Percentiles rank a stretch among this genome's conserved stretches.
phyloP scores from a whole-genome alignment of 2,888 invertebrate species.

The Andrena dorsata region DNA sequence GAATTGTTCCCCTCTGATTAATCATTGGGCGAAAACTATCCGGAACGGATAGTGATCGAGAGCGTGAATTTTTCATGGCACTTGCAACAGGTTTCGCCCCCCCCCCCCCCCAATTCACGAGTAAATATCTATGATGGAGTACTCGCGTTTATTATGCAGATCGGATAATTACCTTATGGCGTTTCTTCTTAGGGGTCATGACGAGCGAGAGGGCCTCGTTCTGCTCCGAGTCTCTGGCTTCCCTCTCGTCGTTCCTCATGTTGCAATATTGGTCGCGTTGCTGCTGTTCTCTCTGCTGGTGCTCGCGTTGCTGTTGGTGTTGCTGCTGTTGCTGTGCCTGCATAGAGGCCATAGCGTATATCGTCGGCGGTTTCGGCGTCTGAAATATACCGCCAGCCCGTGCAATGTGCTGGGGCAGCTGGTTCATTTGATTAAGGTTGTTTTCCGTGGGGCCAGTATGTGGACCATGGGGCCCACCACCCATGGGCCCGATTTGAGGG shows the following conservation, averaged over 20 bases:
- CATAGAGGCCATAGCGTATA: slow-evolving; percentile 85
- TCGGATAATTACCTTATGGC: slow-evolving; percentile 91
- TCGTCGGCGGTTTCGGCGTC: slow-evolving; percentile 91
- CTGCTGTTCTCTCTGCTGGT: slow-evolving; percentile 82
- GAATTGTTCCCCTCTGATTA: too few relatives aligned
- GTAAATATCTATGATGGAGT: background rate
- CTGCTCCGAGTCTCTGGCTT: slow-evolving; percentile 91
- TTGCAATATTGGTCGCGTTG: slow-evolving; percentile 82
- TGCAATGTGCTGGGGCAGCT: slow-evolving; percentile 88
- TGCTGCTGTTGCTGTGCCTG: slow-evolving; percentile 86
- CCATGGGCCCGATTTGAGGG: slow-evolving; percentile 87
- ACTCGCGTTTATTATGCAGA: background rate
- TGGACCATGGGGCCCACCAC: slow-evolving; percentile 81
- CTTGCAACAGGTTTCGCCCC: background rate
- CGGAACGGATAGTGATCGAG: background rate
- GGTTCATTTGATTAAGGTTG: slow-evolving; percentile 87
- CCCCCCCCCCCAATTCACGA: background rate
- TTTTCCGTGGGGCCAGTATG: slow-evolving; percentile 84
- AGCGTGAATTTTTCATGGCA: background rate
- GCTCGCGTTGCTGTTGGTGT: slow-evolving; percentile 82
- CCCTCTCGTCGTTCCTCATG: slow-evolving; percentile 81
- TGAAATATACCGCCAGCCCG: slow-evolving; percentile 92
- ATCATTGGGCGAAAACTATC: background rate
- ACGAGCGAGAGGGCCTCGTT: slow-evolving; percentile 97
- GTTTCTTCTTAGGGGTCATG: slow-evolving; percentile 97